Conservation (phyloP, 1,140 invertebrate genomes). For the Drosophila ohnishii region DNA sequence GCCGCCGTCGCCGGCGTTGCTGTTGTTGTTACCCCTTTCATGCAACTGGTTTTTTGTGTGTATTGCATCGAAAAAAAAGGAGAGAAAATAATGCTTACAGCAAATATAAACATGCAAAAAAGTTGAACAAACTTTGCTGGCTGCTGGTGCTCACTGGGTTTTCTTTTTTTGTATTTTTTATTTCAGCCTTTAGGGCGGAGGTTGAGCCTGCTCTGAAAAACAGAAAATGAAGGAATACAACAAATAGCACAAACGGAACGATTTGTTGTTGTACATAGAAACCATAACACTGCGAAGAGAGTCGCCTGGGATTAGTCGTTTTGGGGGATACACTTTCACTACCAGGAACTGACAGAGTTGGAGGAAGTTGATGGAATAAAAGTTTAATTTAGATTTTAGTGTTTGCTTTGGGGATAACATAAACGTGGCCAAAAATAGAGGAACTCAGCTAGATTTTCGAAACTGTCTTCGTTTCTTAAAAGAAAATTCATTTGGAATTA, state of each 20-base stretch:
- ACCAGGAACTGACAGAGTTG: constrained; percentile 8
- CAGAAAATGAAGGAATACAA: constrained; percentile 40
- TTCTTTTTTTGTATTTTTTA: constrained; percentile 10
- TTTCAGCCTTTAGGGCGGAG: constrained; percentile 47
- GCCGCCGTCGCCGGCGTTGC: constrained; percentile 9
- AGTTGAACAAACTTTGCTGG: constrained; percentile 70
- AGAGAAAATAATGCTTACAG: constrained; percentile 65
- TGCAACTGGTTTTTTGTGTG: constrained; percentile 69
- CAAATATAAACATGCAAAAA: constrained; percentile 64
- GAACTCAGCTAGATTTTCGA: neutral
- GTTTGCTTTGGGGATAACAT: constrained; percentile 2
- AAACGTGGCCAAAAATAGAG: neutral
- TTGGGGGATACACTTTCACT: constrained; percentile 43
- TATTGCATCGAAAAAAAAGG: constrained; percentile 43
- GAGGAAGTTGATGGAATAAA: constrained; percentile 16
- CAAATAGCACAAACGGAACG: constrained; percentile 34
- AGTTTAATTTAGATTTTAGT: constrained; percentile 41
- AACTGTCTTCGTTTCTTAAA: neutral
- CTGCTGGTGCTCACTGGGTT: constrained; percentile 1
- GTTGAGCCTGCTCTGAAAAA: constrained; percentile 35
- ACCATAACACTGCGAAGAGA: constrained; percentile 17
- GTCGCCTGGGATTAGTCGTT: constrained; percentile 44
- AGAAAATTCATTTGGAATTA: neutral
- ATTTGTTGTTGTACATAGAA: constrained; percentile 23
- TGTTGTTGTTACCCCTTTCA: constrained; percentile 48